Conservation (phyloP, 2,113 vertebrate species). For the Microtus pennsylvanicus region DNA sequence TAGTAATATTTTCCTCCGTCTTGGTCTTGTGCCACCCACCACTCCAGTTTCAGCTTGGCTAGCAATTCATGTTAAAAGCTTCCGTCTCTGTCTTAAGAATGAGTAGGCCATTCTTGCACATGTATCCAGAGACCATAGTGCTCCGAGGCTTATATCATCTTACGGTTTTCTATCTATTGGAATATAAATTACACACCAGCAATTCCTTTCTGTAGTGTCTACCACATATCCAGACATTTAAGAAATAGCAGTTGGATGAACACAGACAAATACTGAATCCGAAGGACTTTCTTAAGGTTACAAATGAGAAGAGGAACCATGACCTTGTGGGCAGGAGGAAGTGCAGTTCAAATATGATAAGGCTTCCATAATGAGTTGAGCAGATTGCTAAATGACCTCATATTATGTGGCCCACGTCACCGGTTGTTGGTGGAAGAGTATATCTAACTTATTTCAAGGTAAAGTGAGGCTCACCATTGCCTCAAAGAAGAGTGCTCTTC, state of each 20-base stretch:
- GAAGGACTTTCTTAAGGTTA: conserved; percentile 18
- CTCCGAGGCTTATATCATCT: neutral
- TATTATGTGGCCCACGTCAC: neutral
- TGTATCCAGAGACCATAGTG: neutral
- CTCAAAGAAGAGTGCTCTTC: conserved; percentile 4
- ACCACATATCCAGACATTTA: neutral
- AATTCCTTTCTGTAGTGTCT: neutral
- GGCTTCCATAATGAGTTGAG: neutral
- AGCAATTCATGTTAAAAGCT: neutral
- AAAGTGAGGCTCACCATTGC: neutral
- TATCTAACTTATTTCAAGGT: neutral
- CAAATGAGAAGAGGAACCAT: neutral
- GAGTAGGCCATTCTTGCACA: neutral
- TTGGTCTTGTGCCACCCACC: neutral
- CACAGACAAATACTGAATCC: neutral
- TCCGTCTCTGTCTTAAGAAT: neutral
- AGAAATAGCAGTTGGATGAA: neutral
- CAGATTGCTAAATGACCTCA: neutral
- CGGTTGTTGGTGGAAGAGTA: neutral
- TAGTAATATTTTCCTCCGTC: neutral
- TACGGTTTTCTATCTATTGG: neutral
- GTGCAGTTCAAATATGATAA: neutral
- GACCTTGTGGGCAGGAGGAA: neutral
- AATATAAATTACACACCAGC: neutral
- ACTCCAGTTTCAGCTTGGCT: neutral